A percentile compares a stretch with the other conserved stretches of the same genome.
Evolutionary conservation across 2,797 vertebrate genomes (phyloP).

Genomic region (Trachurus trachurus): DNA sequence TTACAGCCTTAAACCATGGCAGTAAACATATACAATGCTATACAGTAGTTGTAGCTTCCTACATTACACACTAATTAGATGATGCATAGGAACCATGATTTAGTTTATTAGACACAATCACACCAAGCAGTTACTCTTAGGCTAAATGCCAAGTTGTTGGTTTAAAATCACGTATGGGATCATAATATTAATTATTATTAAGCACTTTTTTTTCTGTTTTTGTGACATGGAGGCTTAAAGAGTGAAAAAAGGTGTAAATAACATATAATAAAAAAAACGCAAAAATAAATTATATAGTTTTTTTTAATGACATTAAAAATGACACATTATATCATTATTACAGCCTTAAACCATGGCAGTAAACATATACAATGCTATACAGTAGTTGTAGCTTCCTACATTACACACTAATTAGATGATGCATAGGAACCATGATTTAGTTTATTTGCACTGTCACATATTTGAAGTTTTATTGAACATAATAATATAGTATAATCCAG

Average conservation of each 20-base stretch:
- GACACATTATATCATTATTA: not conserved
- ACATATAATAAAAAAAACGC: not conserved
- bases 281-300: no score
- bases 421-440: not conserved
- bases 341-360: not conserved
- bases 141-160: not conserved
- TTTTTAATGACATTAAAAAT: not conserved
- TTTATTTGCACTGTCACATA: not conserved
- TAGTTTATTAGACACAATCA: conserved; percentile 25
- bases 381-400: not conserved
- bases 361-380: not conserved
- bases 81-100: not conserved
- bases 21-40: not conserved
- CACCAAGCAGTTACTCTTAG: not conserved
- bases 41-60: no score
- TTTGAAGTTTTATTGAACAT: no score
- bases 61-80: not conserved
- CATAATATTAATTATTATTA: not conserved
- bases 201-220: not conserved
- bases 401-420: not conserved
- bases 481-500: no score
- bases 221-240: not conserved
- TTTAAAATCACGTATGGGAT: conserved; percentile 3
- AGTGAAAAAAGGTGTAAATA: not conserved
- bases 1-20: not conserved